These are phyloP conservation scores for western clawed frog (Xenopus tropicalis) DNA, from an alignment of 2,113 vertebrate genomes.

Conservation along the genomic window DNA sequence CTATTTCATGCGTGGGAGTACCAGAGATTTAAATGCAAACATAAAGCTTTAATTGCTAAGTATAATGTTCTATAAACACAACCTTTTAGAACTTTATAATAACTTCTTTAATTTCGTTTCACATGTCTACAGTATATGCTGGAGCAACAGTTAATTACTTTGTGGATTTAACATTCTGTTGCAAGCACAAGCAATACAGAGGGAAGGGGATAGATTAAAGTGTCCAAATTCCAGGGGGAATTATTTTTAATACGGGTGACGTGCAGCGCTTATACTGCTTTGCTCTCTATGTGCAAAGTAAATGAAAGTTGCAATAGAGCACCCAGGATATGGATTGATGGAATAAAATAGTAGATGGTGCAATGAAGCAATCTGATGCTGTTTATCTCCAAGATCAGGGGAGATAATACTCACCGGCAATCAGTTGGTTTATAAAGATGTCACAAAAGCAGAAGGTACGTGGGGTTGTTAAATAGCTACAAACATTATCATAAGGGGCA, in stretches of 20 bases:
- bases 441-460: background rate
- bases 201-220: conserved; percentile 22
- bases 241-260: conserved; percentile 24
- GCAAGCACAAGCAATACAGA: background rate
- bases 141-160: conserved; percentile 9
- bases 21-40: too few species aligned
- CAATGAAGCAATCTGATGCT: background rate
- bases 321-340: background rate
- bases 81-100: too few species aligned
- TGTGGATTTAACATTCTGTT: conserved; percentile 2
- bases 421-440: background rate
- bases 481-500: too few species aligned
- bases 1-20: too few species aligned
- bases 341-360: background rate
- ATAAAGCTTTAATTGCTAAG: too few species aligned
- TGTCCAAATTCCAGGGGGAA: conserved; percentile 34
- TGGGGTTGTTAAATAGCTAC: background rate
- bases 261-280: background rate
- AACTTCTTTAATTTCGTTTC: too few species aligned
- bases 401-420: background rate
- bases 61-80: too few species aligned
- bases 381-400: background rate
- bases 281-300: background rate
- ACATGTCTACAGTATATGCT: too few species aligned
- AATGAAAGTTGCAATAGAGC: background rate